Percentiles rank a stretch among this genome's conserved stretches.
These are phyloP conservation scores for Ligdia adustata DNA, from an alignment of 2,888 invertebrate genomes.

Conservation along the genomic window DNA sequence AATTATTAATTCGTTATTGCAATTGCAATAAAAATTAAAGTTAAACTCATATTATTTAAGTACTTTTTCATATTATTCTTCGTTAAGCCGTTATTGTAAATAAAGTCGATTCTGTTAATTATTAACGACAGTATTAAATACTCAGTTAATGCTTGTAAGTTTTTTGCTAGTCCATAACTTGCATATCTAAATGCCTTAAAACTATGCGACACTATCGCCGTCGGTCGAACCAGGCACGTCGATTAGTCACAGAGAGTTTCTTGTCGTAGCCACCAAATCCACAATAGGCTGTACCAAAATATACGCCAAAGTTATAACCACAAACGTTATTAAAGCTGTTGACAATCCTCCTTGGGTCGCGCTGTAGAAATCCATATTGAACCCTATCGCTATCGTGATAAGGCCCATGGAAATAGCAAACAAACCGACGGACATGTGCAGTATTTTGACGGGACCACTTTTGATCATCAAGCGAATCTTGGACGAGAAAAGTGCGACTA, in stretches of 20 bases:
- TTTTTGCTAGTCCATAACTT: no score
- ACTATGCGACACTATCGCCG: constrained; percentile 62
- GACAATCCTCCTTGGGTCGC: constrained; percentile 55
- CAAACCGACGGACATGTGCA: constrained; percentile 80
- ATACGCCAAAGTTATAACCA: constrained; percentile 59
- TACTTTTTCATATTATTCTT: no score
- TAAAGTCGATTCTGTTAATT: no score
- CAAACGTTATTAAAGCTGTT: constrained; percentile 65
- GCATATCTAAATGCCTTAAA: constrained; percentile 5
- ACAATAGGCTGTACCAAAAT: constrained; percentile 66
- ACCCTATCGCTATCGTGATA: constrained; percentile 67
- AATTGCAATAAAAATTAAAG: no score
- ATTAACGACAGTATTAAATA: no score
- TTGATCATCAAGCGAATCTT: constrained; percentile 75
- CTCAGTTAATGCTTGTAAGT: no score
- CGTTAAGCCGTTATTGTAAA: no score
- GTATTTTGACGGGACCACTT: constrained; percentile 75
- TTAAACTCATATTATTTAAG: no score
- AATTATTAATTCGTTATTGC: no score
- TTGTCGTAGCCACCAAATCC: constrained; percentile 62
- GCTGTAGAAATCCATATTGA: constrained; percentile 68
- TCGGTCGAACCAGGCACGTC: constrained; percentile 51
- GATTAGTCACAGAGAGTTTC: constrained; percentile 64
- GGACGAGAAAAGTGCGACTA: constrained; percentile 77
- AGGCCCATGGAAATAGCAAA: constrained; percentile 80